These are phyloP conservation scores for Andrena dorsata DNA, from an alignment of 2,888 invertebrate genomes.

Conservation along the genomic window DNA sequence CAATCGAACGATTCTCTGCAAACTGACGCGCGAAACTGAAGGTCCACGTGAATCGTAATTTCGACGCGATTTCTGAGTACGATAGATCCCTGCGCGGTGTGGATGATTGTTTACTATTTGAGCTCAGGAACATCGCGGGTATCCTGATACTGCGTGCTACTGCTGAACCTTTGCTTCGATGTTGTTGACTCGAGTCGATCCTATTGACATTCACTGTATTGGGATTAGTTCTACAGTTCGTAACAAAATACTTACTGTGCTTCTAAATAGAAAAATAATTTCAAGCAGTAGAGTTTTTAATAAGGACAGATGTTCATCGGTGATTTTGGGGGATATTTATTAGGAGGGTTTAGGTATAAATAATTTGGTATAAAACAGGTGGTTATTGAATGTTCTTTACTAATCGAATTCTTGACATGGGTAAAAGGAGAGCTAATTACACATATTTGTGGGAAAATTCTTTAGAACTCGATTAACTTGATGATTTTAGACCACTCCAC, in stretches of 20 bases:
- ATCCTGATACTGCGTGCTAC: background rate
- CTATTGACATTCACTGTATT: background rate
- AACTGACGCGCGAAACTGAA: background rate
- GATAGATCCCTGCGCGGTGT: background rate
- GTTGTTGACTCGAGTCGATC: background rate
- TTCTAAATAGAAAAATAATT: background rate
- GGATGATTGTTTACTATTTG: background rate
- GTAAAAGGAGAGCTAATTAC: no score
- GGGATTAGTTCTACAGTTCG: no score
- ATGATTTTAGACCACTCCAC: no score
- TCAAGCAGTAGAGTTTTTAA: background rate
- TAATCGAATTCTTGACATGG: no score
- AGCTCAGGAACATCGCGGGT: background rate
- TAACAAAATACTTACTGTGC: background rate
- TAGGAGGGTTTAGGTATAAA: no score
- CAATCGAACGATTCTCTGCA: background rate
- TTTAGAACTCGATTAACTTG: no score
- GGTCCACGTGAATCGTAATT: background rate
- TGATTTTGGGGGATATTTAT: no score
- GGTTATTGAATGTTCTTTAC: no score
- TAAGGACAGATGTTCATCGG: no score
- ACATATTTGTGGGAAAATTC: no score
- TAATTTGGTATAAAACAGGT: no score
- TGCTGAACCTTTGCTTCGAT: background rate
- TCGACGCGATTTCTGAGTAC: background rate